Percentiles rank a stretch among this genome's conserved stretches.
These are phyloP conservation scores for Eudemis profundana DNA, from an alignment of 2,888 invertebrate genomes.

Conservation along the genomic window DNA sequence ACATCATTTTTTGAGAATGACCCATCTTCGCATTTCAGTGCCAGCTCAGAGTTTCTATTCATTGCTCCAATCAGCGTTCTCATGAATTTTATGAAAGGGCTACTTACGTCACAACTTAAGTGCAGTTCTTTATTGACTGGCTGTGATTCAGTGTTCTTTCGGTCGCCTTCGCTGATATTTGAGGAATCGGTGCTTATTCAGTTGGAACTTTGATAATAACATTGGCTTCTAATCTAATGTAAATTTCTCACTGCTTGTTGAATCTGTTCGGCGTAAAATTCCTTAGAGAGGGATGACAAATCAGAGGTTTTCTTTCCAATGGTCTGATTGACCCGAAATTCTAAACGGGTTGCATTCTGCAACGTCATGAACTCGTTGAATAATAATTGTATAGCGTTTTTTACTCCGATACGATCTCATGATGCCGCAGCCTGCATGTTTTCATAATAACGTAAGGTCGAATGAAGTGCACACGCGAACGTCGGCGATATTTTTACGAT, in stretches of 20 bases:
- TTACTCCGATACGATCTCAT: background rate
- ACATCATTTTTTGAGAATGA: too few relatives aligned
- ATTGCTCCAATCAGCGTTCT: background rate
- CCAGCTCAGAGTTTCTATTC: background rate
- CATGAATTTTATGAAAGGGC: background rate
- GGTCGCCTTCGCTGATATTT: conserved; percentile 2
- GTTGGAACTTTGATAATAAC: conserved; percentile 9
- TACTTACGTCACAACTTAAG: conserved; percentile 11
- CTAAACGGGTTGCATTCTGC: background rate
- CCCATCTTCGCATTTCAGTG: background rate
- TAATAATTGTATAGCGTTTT: conserved; percentile 2
- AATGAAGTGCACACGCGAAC: conserved; percentile 27
- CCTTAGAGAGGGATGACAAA: background rate
- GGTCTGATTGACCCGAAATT: background rate
- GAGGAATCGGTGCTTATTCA: conserved; percentile 12
- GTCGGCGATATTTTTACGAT: conserved; percentile 12
- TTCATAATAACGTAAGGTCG: conserved; percentile 28
- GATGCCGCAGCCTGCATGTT: conserved; percentile 5
- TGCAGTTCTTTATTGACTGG: conserved; percentile 12
- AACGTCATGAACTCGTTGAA: background rate
- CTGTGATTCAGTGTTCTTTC: conserved; percentile 21
- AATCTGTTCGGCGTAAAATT: background rate
- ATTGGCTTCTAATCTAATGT: conserved; percentile 2
- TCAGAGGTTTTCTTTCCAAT: background rate
- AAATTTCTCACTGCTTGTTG: background rate